A percentile compares a stretch with the other conserved stretches of the same genome.
These are phyloP conservation scores for Eilema caniola DNA, from an alignment of 2,888 invertebrate species.

Conservation along the genomic window DNA sequence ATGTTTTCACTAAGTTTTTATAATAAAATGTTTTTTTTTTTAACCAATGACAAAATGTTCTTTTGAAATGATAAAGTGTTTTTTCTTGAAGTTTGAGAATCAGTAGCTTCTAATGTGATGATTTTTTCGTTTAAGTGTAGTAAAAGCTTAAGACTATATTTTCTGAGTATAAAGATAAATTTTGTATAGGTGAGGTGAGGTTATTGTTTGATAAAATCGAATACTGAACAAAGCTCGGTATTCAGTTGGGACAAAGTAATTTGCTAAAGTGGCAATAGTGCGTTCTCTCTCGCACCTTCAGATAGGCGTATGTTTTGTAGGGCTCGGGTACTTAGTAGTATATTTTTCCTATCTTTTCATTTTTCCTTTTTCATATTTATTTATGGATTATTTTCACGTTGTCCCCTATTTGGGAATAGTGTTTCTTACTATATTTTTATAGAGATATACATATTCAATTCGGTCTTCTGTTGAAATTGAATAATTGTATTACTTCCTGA, in stretches of 20 bases:
- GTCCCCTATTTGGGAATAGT: slow-evolving; percentile 16
- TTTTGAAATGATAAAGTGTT: background rate
- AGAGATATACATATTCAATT: background rate
- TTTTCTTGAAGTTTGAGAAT: slow-evolving; percentile 3
- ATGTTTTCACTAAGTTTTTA: slow-evolving; percentile 5
- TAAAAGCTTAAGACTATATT: slow-evolving; percentile 24
- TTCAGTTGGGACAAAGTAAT: slow-evolving; percentile 71
- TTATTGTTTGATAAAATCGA: slow-evolving; percentile 68
- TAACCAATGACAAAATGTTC: background rate
- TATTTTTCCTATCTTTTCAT: slow-evolving; percentile 26
- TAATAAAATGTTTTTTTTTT: background rate
- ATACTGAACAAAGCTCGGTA: slow-evolving; percentile 63
- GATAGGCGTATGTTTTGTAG: slow-evolving; percentile 52
- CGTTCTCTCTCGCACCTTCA: slow-evolving; percentile 43
- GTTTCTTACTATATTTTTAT: slow-evolving; percentile 7
- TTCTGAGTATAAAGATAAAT: slow-evolving; percentile 41
- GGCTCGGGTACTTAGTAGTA: slow-evolving; percentile 37
- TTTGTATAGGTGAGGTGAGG: slow-evolving; percentile 50
- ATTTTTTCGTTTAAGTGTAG: background rate
- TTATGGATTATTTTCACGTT: slow-evolving; percentile 31
- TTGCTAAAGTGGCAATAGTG: slow-evolving; percentile 73
- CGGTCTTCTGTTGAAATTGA: background rate
- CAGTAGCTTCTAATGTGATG: background rate
- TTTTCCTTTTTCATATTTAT: slow-evolving; percentile 27
- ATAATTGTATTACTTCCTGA: background rate